A percentile compares a stretch with the other conserved stretches of the same genome.
phyloP scores from a whole-genome alignment of 2,797 vertebrate genomes.

The Pipistrellus kuhlii region DNA sequence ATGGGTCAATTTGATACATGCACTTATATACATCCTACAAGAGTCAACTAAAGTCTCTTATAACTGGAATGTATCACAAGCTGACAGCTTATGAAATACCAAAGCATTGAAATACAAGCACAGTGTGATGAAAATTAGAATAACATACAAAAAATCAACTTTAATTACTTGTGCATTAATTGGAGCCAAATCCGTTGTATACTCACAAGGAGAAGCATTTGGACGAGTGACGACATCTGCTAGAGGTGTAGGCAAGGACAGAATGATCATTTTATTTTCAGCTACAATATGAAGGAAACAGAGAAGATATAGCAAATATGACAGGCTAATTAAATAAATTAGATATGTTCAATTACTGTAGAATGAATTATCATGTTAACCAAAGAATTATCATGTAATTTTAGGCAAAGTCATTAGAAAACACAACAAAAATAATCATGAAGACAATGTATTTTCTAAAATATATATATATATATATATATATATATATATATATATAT shows the following conservation, averaged over 20 bases:
- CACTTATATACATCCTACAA: conserved; percentile 79
- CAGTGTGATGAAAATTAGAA: conserved; percentile 75
- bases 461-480: neutral
- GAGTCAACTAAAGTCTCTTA: conserved; percentile 76
- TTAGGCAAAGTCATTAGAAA: conserved; percentile 49
- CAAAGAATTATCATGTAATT: conserved; percentile 19
- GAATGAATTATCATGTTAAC: conserved; percentile 50
- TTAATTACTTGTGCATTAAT: conserved; percentile 78
- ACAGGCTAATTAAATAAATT: conserved; percentile 51
- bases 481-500: neutral
- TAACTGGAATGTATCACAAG: conserved; percentile 80
- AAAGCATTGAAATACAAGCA: conserved; percentile 76
- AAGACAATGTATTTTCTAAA: conserved; percentile 31
- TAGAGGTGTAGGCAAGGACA: conserved; percentile 1
- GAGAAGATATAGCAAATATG: conserved; percentile 50
- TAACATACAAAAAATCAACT: conserved; percentile 79
- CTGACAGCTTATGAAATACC: conserved; percentile 82
- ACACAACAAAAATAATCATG: neutral
- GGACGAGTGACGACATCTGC: neutral
- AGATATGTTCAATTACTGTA: conserved; percentile 48
- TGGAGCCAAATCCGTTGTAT: conserved; percentile 74
- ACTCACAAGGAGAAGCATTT: conserved; percentile 60
- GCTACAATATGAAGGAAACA: conserved; percentile 59
- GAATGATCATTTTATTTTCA: conserved; percentile 61
- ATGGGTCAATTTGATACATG: conserved; percentile 83